phyloP scores from a whole-genome alignment of 2,888 invertebrate species.

The Pachydiplax longipennis region DNA sequence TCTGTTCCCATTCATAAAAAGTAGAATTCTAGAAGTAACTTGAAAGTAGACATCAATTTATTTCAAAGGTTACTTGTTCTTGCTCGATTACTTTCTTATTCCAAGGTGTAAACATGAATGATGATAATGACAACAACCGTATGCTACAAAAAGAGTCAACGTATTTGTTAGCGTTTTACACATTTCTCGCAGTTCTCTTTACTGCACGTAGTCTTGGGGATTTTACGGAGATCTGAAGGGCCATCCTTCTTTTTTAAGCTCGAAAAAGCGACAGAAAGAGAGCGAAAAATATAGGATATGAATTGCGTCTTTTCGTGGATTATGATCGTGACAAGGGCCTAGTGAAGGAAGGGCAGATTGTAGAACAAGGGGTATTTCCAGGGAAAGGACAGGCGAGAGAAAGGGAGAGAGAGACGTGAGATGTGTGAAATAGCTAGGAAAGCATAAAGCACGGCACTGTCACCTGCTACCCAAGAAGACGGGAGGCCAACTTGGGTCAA shows the following conservation, averaged over 20 bases:
- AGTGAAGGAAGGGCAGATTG: not conserved
- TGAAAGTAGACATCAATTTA: too few species aligned
- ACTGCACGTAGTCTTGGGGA: not conserved
- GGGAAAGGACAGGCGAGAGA: not conserved
- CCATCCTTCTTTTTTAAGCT: not conserved
- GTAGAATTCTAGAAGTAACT: too few species aligned
- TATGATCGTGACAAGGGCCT: not conserved
- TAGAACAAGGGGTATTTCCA: not conserved
- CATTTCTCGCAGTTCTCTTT: not conserved
- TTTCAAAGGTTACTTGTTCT: too few species aligned
- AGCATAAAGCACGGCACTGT: slow-evolving; percentile 32
- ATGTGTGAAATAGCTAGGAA: slow-evolving; percentile 33
- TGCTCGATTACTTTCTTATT: too few species aligned
- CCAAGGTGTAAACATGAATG: too few species aligned
- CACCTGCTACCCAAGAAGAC: slow-evolving; percentile 19
- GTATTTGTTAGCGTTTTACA: too few species aligned
- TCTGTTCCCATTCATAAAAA: too few species aligned
- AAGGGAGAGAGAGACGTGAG: not conserved
- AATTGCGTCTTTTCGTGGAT: slow-evolving; percentile 8
- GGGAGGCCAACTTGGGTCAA: slow-evolving; percentile 16
- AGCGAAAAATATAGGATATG: not conserved
- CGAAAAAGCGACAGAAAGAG: not conserved
- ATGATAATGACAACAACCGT: too few species aligned
- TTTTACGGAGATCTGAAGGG: not conserved
- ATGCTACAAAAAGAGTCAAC: too few species aligned